phyloP scores from a whole-genome alignment of 2,888 invertebrate species.

The Tenthredo distinguenda region DNA sequence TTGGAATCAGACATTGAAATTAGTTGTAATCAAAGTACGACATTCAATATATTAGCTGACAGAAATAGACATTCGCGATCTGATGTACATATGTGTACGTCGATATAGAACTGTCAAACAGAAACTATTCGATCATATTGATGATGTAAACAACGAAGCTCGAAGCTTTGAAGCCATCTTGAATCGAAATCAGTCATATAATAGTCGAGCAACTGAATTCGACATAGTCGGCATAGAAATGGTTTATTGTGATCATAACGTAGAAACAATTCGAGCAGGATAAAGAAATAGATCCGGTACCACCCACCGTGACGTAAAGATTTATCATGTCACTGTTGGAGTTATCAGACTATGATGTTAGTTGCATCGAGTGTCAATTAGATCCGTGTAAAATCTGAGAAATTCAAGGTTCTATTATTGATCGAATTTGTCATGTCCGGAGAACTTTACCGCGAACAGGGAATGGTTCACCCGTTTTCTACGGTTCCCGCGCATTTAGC shows the following conservation, averaged over 20 bases:
- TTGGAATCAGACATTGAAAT: neutral
- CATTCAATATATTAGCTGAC: neutral
- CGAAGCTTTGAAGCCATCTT: neutral
- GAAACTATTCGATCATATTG: neutral
- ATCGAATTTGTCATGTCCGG: neutral
- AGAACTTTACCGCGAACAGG: neutral
- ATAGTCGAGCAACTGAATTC: neutral
- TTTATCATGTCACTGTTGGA: neutral
- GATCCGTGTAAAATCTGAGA: neutral
- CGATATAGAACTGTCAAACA: neutral
- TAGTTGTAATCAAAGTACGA: neutral
- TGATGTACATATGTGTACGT: neutral
- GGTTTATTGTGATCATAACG: neutral
- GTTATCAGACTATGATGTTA: neutral
- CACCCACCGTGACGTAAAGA: constrained; percentile 24
- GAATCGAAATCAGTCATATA: neutral
- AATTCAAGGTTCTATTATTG: constrained; percentile 1
- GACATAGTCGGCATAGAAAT: neutral
- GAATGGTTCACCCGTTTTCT: neutral
- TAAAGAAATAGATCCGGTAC: constrained; percentile 32
- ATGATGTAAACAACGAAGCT: neutral
- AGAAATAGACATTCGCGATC: neutral
- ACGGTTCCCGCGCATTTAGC: neutral
- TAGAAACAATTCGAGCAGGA: neutral
- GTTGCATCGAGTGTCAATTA: neutral